Evolutionary conservation across 1,140 invertebrate genomes (phyloP), one percentile per base, ranked within the genome.

Genomic region (Propsilocerus akamusi): DNA sequence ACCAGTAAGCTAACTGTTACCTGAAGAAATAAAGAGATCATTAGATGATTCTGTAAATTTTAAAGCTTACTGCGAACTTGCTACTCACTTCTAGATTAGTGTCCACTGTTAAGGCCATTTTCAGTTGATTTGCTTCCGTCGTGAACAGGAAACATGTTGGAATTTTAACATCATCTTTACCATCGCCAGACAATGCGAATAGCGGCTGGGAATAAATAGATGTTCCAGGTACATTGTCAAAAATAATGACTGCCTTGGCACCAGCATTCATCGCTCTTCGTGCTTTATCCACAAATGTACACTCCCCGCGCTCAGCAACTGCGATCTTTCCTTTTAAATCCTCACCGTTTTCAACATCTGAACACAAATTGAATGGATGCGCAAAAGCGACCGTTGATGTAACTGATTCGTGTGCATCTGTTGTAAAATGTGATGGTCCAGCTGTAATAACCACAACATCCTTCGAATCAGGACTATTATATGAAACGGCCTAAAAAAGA

Each of bases 161-260:
- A 60, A 97, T 96, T 47, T 67, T 76, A 1, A 97, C 80, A 62
- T 97, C 87, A 58, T 87, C 78, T 7, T 72, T 77, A 1, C 88
- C 90, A 69, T 95, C 91, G 2, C 90, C 91, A 8, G 89, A 94
- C 93, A 98, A 97, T 2, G 88, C 87, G 70, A 97, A 97, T 68
- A 94, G 76, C 0, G 86, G 78, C 2, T 83, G 81, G 20, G 70
- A 77, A 20, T 77, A 70, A 14, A 79, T 74, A 46, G 78, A 81
- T 17, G 83, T 82, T 22, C 77, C 81, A 14, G 74, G 68, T 26
- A 78, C 74, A 66, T 95, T 93, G 67, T 97, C 93, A 59, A 62
- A 61, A 52, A 95, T 68, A 57, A 98, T 89, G 24, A 84, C 83
- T 17, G 82, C 88, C 26, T 81, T 68, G 7, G 84, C 92, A 17